A percentile compares a stretch with the other conserved stretches of the same genome.
These are phyloP conservation scores for Drosophila limbata DNA, from an alignment of 2,888 invertebrate species.

Conservation along the genomic window DNA sequence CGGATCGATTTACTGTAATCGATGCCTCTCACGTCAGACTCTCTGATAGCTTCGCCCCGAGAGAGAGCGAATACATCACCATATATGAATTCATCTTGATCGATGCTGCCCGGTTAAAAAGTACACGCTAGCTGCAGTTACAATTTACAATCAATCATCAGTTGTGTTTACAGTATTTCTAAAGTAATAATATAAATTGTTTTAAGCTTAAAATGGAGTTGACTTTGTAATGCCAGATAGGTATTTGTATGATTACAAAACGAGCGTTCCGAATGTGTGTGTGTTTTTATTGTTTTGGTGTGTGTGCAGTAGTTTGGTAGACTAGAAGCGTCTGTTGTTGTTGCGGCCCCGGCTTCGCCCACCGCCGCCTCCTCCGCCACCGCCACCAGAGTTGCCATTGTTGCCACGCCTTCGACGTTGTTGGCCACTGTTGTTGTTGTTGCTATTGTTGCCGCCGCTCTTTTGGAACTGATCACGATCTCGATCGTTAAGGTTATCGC, in stretches of 20 bases:
- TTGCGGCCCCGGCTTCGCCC: slow-evolving; percentile 71
- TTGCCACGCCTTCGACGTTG: slow-evolving; percentile 71
- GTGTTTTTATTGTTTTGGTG: slow-evolving; percentile 18
- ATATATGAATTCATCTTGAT: no score
- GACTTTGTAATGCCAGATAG: slow-evolving; percentile 15
- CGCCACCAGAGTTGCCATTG: slow-evolving; percentile 55
- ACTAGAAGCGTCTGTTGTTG: slow-evolving; percentile 79
- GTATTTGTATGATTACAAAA: slow-evolving; percentile 38
- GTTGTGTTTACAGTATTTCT: slow-evolving; percentile 33
- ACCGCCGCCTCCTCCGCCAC: slow-evolving; percentile 31
- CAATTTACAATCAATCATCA: slow-evolving; percentile 26
- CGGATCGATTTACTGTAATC: slow-evolving; percentile 24
- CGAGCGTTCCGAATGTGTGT: slow-evolving; percentile 44
- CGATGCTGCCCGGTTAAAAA: slow-evolving; percentile 16
- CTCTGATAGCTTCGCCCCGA: no score
- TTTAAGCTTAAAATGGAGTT: slow-evolving; percentile 31
- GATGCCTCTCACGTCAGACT: no score
- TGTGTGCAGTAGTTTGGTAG: slow-evolving; percentile 3
- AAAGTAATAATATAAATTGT: slow-evolving; percentile 45
- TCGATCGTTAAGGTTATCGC: slow-evolving; percentile 49
- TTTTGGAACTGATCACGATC: slow-evolving; percentile 28
- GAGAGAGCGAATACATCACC: no score
- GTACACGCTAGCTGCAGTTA: slow-evolving; percentile 14
- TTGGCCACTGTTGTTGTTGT: slow-evolving; percentile 48
- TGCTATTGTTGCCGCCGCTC: slow-evolving; percentile 51